These are phyloP conservation scores for Zophobas morio DNA, from an alignment of 1,140 invertebrate genomes.

Conservation along the genomic window DNA sequence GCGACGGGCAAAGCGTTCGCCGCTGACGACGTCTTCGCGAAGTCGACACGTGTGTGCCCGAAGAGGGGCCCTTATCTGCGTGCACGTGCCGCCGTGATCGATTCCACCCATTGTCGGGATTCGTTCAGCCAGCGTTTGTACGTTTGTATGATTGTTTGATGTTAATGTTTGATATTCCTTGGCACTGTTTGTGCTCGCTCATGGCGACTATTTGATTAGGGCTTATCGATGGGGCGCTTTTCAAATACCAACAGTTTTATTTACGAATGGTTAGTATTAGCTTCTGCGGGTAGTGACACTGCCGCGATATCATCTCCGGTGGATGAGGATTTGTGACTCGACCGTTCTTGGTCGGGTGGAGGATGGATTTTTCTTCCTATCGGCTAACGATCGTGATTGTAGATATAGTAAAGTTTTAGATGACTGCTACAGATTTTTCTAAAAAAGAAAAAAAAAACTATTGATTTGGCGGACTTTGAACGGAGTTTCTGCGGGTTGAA, in stretches of 20 bases:
- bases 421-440: too few relatives aligned
- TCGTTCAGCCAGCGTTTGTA: constrained; percentile 11
- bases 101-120: not conserved
- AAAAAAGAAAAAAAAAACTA: too few relatives aligned
- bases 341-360: too few relatives aligned
- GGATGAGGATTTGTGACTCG: too few relatives aligned
- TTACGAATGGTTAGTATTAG: not conserved
- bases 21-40: constrained; percentile 22
- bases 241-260: not conserved
- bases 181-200: not conserved
- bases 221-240: constrained; percentile 19
- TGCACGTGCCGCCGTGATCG: constrained; percentile 31
- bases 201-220: constrained; percentile 7
- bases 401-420: too few relatives aligned
- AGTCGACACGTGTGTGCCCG: not conserved
- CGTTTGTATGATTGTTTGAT: constrained; percentile 15
- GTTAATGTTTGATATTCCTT: constrained; percentile 1
- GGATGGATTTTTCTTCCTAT: too few relatives aligned
- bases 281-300: not conserved
- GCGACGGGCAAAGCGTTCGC: constrained; percentile 12
- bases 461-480: too few relatives aligned
- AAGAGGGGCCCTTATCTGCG: constrained; percentile 13
- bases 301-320: not conserved
- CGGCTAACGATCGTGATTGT: too few relatives aligned
- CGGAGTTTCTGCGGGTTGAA: too few relatives aligned